Conservation (phyloP, 2,797 vertebrate species). For the Brachyalestes nurse region DNA sequence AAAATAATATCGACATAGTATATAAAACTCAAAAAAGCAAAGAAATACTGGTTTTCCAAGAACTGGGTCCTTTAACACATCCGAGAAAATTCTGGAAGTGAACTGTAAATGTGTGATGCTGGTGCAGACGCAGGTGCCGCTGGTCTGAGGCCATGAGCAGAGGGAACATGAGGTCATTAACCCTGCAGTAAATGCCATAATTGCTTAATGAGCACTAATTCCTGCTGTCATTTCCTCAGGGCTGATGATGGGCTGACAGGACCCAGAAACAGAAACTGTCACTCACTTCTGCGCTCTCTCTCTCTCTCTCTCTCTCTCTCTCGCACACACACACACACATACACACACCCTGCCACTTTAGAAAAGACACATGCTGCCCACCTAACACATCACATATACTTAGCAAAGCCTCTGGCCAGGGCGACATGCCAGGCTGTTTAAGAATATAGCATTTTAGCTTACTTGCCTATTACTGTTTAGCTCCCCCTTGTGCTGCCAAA, state of each 20-base stretch:
- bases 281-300: neutral
- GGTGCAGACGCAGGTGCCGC: slow-evolving; percentile 41
- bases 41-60: neutral
- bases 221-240: slow-evolving; percentile 59
- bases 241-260: slow-evolving; percentile 48
- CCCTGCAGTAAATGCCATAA: slow-evolving; percentile 41
- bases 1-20: neutral
- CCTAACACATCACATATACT: neutral
- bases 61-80: neutral
- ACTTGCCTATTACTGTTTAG: too few relatives aligned
- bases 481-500: too few relatives aligned
- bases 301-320: too few relatives aligned
- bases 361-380: neutral
- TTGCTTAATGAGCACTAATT: slow-evolving; percentile 62
- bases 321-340: neutral
- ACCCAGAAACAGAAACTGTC: slow-evolving; percentile 32
- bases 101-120: slow-evolving; percentile 31
- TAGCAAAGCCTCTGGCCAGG: neutral
- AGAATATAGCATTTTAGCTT: too few relatives aligned
- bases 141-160: slow-evolving; percentile 34
- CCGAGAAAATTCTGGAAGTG: slow-evolving; percentile 14
- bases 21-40: neutral
- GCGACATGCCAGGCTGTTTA: too few relatives aligned
- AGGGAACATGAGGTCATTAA: slow-evolving; percentile 56
- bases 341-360: neutral